Conservation (phyloP, 2,113 vertebrate species). For the Fregetta grallaria region DNA sequence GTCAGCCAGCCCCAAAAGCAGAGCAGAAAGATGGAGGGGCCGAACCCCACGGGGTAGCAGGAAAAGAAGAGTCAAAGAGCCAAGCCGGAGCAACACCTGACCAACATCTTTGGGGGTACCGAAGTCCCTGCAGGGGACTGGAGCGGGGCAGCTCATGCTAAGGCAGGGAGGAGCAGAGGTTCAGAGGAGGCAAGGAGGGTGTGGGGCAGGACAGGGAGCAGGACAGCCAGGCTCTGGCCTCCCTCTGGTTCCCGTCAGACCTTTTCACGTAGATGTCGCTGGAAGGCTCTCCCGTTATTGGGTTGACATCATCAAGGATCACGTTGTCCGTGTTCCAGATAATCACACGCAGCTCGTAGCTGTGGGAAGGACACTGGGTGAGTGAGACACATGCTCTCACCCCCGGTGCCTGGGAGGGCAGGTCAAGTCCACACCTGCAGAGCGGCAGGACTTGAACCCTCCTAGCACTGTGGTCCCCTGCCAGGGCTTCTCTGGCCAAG, state of each 20-base stretch:
- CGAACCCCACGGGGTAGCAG: background rate
- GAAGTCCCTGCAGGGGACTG: background rate
- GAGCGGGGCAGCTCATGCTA: background rate
- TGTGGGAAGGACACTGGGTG: constrained; percentile 37
- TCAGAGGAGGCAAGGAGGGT: background rate
- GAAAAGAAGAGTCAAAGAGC: background rate
- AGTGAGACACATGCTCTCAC: background rate
- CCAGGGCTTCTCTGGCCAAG: background rate
- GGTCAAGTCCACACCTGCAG: background rate
- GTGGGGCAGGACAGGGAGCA: background rate
- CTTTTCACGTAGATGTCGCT: constrained; percentile 96
- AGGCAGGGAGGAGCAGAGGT: background rate
- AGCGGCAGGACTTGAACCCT: background rate
- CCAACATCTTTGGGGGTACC: background rate
- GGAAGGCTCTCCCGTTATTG: constrained; percentile 86
- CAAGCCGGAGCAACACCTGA: background rate
- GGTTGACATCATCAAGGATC: constrained; percentile 90
- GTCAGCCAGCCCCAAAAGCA: background rate
- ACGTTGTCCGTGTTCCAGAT: constrained; percentile 94
- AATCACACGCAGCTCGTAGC: constrained; percentile 90
- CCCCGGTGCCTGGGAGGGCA: background rate
- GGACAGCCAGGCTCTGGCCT: background rate
- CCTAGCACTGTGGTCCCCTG: background rate
- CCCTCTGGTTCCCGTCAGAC: constrained; percentile 53
- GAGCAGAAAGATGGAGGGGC: background rate